Evolutionary conservation across 1,140 invertebrate genomes (phyloP).

Genomic region (Eriosoma lanigerum): DNA sequence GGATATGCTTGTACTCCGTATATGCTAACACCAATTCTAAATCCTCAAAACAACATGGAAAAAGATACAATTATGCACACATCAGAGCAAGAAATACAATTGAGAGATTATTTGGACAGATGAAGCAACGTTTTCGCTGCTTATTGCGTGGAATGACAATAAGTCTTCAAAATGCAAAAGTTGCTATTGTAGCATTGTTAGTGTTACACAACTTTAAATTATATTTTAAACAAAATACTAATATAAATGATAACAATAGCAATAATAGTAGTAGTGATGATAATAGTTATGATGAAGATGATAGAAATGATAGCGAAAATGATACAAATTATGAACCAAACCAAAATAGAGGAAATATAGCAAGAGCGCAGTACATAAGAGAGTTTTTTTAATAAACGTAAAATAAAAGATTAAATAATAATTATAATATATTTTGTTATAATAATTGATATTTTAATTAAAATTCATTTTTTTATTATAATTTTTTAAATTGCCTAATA

Average conservation of each 20-base stretch:
- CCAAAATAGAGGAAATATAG: neutral
- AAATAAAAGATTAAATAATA: neutral
- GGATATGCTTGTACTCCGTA: slow-evolving; percentile 36
- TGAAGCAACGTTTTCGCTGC: slow-evolving; percentile 47
- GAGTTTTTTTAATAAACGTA: slow-evolving; percentile 1
- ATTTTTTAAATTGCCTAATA: slow-evolving; percentile 1
- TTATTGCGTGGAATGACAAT: neutral
- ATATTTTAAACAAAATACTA: neutral
- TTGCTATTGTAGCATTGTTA: neutral
- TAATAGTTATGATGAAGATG: neutral
- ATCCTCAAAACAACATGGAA: neutral
- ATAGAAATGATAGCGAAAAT: neutral
- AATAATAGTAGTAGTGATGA: slow-evolving; percentile 4
- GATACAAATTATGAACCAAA: neutral
- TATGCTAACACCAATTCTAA: slow-evolving; percentile 44
- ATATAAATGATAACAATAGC: neutral
- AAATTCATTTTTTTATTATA: neutral
- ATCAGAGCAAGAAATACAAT: slow-evolving; percentile 37
- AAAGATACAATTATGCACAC: slow-evolving; percentile 37
- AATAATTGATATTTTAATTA: neutral
- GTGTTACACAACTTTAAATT: slow-evolving; percentile 4
- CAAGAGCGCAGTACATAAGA: neutral
- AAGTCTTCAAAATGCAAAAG: neutral
- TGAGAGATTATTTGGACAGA: slow-evolving; percentile 41
- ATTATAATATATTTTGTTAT: too few relatives aligned